Conservation (phyloP, 2,888 invertebrate species). For the Papilio protenor region DNA sequence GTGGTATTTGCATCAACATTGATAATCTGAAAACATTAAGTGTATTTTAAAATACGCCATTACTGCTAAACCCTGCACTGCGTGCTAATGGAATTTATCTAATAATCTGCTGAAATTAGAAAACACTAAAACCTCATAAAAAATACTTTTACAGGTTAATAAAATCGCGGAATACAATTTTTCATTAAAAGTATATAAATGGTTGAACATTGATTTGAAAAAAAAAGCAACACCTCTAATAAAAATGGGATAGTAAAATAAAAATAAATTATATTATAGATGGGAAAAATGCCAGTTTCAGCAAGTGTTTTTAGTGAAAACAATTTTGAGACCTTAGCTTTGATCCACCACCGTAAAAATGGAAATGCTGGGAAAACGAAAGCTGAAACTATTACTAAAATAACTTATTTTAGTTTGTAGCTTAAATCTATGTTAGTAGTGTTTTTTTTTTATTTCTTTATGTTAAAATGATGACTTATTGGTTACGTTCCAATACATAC, state of each 20-base stretch:
- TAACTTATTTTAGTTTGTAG: neutral
- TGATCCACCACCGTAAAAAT: neutral
- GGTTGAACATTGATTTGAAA: too few species aligned
- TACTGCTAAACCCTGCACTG: neutral
- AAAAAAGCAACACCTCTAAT: neutral
- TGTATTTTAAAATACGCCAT: conserved; percentile 9
- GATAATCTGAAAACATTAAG: conserved; percentile 88
- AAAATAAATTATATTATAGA: too few species aligned
- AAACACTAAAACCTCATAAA: neutral
- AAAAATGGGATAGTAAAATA: neutral
- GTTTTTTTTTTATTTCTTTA: neutral
- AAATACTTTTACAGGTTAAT: neutral
- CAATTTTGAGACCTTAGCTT: neutral
- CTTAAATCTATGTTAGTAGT: conserved; percentile 13
- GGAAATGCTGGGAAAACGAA: neutral
- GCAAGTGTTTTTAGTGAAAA: neutral
- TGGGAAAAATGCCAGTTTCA: neutral
- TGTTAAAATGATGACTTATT: neutral
- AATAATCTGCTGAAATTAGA: neutral
- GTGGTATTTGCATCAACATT: conserved; percentile 93
- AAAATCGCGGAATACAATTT: neutral
- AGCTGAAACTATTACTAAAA: neutral
- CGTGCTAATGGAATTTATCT: too few species aligned
- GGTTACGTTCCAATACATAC: conserved; percentile 35
- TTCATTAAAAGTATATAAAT: too few species aligned